Conservation (phyloP, 2,888 invertebrate species). For the Tetranychus piercei region DNA sequence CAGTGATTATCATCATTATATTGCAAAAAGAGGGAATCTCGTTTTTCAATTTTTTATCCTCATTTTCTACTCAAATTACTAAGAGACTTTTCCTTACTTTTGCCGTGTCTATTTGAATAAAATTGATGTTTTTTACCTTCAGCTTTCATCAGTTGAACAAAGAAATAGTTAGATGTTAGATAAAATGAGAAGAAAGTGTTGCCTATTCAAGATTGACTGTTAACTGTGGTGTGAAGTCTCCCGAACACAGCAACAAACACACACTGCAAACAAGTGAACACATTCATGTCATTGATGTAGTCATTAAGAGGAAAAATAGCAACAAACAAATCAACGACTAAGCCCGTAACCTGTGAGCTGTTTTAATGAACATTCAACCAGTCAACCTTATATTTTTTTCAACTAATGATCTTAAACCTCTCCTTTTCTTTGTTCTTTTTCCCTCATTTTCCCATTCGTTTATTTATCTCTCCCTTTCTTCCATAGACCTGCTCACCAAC, state of each 20-base stretch:
- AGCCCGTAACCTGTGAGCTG: not conserved
- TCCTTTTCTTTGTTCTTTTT: not conserved
- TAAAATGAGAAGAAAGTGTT: not conserved
- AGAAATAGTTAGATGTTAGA: not conserved
- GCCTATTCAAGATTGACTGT: not conserved
- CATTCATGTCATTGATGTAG: not conserved
- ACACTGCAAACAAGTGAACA: not conserved
- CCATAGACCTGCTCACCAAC: not conserved
- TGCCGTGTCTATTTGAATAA: not conserved
- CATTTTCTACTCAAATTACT: not conserved
- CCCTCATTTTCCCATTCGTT: not conserved
- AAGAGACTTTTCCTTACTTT: not conserved
- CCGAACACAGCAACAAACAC: not conserved
- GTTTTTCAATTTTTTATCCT: not conserved
- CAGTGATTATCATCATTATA: not conserved
- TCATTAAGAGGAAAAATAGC: not conserved
- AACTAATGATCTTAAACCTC: not conserved
- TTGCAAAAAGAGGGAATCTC: not conserved
- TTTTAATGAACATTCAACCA: not conserved
- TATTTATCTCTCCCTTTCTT: slow-evolving; percentile 2
- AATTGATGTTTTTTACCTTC: not conserved
- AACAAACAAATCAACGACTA: not conserved
- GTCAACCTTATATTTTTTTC: not conserved
- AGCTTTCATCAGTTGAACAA: not conserved
- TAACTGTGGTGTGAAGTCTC: not conserved